Evolutionary conservation across 2,113 vertebrate genomes (phyloP), one percentile per base, ranked within the genome.

Genomic region (Steatornis caripensis): DNA sequence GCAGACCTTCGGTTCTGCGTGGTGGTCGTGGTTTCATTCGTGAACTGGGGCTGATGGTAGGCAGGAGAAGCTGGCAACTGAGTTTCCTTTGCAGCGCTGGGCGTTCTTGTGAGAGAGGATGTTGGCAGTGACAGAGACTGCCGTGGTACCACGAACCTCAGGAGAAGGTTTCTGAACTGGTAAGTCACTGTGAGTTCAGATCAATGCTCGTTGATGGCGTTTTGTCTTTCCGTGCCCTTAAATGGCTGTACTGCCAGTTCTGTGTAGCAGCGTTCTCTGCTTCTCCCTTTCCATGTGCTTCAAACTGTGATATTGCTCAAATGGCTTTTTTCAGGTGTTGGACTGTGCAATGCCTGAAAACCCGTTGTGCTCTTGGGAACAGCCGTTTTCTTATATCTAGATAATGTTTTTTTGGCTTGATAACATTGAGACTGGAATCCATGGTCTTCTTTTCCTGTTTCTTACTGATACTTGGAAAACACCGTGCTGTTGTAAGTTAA

Each of bases 141-240:
- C 15, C 1, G 1, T 6, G 4, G 37, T 26, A 57, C 16, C 6
- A 2, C 18, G 22, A 18, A 26, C 17, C 43, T 57, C 27, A 11
- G 3, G 34, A 32, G n/a, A 43, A 12, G 15, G 29, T 74, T 60
- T 34, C 26, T 58, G 54, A 43, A 20, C 77, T 26, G 11, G 2
- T 34, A 51, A 64, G 0, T 60, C 22, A 30, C 29, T 46, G 10
- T 37, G n/a, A 55, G 9, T 49, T 78, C 60, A 34, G 22, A 37
- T 49, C 20, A 10, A 1, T 48, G n/a, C 26, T 68, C 1, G 0
- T 5, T 43, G 15, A 7, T 37, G 16, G 19, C 15, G 32, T 29
- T 55, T 61, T 72, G n/a, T 41, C 23, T 21, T 72, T 34, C 19
- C 5, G 3, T 57, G 27, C 60, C 14, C 21, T 53, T 74, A 34